These are phyloP conservation scores for Otocyon megalotis DNA, from an alignment of 2,113 vertebrate genomes.

Conservation along the genomic window DNA sequence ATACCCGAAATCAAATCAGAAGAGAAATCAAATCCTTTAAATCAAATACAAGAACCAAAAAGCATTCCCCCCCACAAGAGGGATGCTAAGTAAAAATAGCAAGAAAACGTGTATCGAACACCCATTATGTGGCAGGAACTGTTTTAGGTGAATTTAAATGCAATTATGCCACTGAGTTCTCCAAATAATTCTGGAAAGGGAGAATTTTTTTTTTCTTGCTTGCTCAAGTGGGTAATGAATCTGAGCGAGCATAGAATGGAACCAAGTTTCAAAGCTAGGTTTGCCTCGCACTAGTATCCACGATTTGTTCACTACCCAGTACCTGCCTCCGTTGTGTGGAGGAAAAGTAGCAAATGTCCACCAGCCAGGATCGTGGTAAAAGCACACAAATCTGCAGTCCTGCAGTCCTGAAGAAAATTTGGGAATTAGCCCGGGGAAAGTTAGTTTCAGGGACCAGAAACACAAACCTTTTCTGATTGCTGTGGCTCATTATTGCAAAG, in stretches of 20 bases:
- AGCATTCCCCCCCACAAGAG: neutral
- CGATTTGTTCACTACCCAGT: neutral
- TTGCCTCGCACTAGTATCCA: neutral
- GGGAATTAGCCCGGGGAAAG: neutral
- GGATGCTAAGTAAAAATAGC: neutral
- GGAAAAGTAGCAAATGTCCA: neutral
- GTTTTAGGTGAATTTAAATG: neutral
- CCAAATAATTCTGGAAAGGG: neutral
- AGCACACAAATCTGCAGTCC: neutral
- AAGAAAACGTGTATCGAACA: neutral
- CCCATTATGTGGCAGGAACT: neutral
- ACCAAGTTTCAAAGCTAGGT: neutral
- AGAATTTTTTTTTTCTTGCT: neutral
- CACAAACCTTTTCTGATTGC: slow-evolving; percentile 52
- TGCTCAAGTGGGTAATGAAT: neutral
- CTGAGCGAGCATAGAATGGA: neutral
- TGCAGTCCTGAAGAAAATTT: neutral
- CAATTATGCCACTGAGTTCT: neutral
- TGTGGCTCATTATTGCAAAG: slow-evolving; percentile 28
- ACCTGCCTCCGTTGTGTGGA: neutral
- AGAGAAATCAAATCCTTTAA: neutral
- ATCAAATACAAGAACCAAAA: neutral
- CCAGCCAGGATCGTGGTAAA: neutral
- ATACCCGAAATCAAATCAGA: slow-evolving; percentile 1
- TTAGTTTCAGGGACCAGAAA: neutral